Conservation (phyloP, 2,888 invertebrate species). For the Eumacrocentrus americanus region DNA sequence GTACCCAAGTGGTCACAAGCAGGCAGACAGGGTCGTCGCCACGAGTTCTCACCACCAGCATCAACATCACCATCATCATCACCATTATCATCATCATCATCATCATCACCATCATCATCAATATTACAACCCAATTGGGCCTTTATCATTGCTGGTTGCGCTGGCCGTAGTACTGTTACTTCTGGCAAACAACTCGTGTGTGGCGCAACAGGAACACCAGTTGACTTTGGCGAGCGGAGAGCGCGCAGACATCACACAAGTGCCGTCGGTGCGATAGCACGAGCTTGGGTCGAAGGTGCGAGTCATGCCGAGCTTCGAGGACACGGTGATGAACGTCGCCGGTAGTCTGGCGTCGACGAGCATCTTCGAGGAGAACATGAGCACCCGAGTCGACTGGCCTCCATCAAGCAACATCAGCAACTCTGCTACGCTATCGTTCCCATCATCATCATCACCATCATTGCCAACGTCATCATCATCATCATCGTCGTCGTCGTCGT, state of each 20-base stretch:
- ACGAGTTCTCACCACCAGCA: conserved; percentile 9
- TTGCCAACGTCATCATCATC: conserved; percentile 23
- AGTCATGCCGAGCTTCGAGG: conserved; percentile 53
- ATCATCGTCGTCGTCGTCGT: conserved; percentile 24
- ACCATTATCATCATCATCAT: conserved; percentile 2
- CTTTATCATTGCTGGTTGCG: conserved; percentile 1
- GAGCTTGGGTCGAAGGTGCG: conserved; percentile 52
- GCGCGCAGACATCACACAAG: conserved; percentile 27
- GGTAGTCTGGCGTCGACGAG: conserved; percentile 54
- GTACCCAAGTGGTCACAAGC: conserved; percentile 33
- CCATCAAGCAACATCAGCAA: conserved; percentile 29
- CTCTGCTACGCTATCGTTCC: conserved; percentile 21
- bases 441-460: conserved; percentile 22
- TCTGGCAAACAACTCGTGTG: conserved; percentile 4
- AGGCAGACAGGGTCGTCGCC: conserved; percentile 18
- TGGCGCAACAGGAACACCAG: conserved; percentile 10
- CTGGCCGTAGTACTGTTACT: conserved; percentile 14
- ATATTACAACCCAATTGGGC: not conserved
- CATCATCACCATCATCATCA: conserved; percentile 1
- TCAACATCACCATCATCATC: conserved; percentile 24
- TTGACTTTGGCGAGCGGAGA: conserved; percentile 24
- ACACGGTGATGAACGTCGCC: conserved; percentile 52
- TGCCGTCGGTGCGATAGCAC: conserved; percentile 38
- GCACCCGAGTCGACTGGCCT: conserved; percentile 41
- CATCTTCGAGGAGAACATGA: conserved; percentile 58